Percentiles rank a stretch among this genome's conserved stretches.
These are phyloP conservation scores for Lasioglossum albipes DNA, from an alignment of 1,140 invertebrate genomes.

Conservation along the genomic window DNA sequence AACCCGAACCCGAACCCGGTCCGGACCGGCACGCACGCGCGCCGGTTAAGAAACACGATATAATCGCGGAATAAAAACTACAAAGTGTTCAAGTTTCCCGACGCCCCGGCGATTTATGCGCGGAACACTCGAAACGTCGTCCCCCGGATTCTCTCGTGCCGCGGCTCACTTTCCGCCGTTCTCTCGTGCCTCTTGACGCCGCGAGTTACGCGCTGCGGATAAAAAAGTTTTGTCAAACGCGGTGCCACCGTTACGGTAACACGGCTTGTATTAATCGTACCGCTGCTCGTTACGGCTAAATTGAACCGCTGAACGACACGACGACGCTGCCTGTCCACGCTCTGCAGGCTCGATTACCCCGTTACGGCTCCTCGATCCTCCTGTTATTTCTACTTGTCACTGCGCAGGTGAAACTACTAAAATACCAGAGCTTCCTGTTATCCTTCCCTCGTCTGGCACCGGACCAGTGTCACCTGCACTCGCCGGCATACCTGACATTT, in stretches of 20 bases:
- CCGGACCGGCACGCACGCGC: not conserved
- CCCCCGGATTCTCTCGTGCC: constrained; percentile 9
- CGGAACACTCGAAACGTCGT: constrained; percentile 32
- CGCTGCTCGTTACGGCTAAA: not conserved
- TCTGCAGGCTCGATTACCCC: not conserved
- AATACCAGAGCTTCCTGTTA: no score
- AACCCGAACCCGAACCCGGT: no score
- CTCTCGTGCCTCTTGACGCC: not conserved
- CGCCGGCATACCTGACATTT: no score
- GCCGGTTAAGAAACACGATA: constrained; percentile 28
- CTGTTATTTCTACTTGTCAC: not conserved
- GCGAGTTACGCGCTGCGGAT: constrained; percentile 16
- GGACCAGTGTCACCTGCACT: no score
- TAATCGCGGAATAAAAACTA: constrained; percentile 46
- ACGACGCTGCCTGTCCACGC: not conserved
- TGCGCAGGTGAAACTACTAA: not conserved
- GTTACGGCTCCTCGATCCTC: not conserved
- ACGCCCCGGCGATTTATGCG: constrained; percentile 33
- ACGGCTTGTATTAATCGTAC: constrained; percentile 18
- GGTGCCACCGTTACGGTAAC: not conserved
- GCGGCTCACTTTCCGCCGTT: not conserved
- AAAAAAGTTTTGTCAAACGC: constrained; percentile 22
- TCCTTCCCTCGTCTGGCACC: no score
- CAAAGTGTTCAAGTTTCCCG: constrained; percentile 44
- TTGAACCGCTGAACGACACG: not conserved